Conservation (phyloP, 2,113 vertebrate species). For the Gymnarchus niloticus region DNA sequence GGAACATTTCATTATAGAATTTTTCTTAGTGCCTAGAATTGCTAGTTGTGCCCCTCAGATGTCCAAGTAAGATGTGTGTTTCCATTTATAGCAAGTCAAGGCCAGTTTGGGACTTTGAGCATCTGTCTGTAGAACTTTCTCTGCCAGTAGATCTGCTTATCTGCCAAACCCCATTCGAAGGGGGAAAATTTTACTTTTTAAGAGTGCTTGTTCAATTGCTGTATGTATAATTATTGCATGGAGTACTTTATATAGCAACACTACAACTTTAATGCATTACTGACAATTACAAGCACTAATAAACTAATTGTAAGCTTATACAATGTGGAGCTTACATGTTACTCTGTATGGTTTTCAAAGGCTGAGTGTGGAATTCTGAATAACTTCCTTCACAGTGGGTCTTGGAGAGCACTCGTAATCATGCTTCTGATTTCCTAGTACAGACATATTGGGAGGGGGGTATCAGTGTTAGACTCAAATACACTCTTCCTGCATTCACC, state of each 20-base stretch:
- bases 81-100: background rate
- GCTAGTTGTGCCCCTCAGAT: background rate
- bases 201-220: background rate
- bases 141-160: slow-evolving; percentile 7
- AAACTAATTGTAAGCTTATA: background rate
- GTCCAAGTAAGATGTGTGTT: background rate
- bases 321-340: background rate
- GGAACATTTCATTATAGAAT: slow-evolving; percentile 3
- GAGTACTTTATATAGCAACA: background rate
- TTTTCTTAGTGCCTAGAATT: background rate
- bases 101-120: background rate
- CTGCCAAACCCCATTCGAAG: background rate
- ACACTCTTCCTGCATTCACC: background rate
- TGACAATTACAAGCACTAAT: background rate
- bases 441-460: background rate
- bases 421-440: background rate
- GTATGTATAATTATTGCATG: background rate
- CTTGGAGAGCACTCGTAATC: background rate
- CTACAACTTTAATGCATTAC: background rate
- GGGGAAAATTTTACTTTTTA: background rate
- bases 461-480: background rate
- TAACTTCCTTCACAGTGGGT: background rate
- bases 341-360: background rate
- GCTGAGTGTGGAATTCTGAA: background rate
- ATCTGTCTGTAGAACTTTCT: background rate